phyloP scores from a whole-genome alignment of 2,888 invertebrate genomes.

The Pseudococcus jackbeardsleyi region DNA sequence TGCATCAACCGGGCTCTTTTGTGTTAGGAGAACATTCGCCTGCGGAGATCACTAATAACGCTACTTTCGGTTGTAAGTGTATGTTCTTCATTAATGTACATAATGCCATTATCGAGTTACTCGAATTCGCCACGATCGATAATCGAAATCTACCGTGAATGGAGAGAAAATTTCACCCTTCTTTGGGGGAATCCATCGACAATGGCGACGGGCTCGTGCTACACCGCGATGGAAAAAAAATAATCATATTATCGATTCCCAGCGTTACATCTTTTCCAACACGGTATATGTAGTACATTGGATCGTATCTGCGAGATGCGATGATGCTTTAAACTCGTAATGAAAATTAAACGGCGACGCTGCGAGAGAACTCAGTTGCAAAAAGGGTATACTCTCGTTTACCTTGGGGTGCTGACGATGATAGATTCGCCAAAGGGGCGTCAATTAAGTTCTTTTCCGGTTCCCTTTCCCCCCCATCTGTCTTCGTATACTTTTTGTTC shows the following conservation, averaged over 20 bases:
- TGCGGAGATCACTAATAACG: conserved; percentile 6
- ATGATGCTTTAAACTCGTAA: background rate
- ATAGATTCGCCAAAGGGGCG: background rate
- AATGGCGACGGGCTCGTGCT: background rate
- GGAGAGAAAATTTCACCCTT: background rate
- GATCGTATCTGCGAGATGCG: background rate
- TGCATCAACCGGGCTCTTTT: background rate
- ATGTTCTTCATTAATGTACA: background rate
- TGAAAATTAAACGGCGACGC: background rate
- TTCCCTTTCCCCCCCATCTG: background rate
- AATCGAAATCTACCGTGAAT: conserved; percentile 10
- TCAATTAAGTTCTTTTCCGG: conserved; percentile 26
- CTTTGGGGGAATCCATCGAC: background rate
- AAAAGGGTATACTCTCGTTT: background rate
- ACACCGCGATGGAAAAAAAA: background rate
- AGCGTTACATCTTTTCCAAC: background rate
- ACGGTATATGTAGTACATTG: background rate
- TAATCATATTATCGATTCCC: conserved; percentile 19
- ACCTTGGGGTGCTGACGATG: background rate
- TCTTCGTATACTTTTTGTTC: background rate
- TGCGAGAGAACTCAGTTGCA: background rate
- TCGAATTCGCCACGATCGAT: background rate
- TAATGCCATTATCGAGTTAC: background rate
- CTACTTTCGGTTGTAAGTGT: background rate
- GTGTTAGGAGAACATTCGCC: background rate